A percentile compares a stretch with the other conserved stretches of the same genome.
Evolutionary conservation across 2,888 invertebrate species (phyloP).

Genomic region (Artemia sinica): DNA sequence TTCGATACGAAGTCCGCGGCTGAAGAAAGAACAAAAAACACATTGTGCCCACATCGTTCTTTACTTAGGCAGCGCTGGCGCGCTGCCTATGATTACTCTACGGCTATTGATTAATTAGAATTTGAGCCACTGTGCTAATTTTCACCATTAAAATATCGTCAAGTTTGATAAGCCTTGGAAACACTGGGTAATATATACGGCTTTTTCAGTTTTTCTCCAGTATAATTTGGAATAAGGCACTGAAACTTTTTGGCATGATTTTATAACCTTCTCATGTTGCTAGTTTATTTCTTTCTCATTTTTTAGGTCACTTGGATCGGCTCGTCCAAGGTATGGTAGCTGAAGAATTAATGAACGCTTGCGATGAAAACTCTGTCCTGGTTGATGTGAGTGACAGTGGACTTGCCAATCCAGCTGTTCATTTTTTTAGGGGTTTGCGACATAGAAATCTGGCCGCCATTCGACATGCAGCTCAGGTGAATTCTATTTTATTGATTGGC

Average conservation of each 20-base stretch:
- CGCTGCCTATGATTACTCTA: too few species aligned
- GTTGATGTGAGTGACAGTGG: slow-evolving; percentile 46
- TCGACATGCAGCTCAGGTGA: slow-evolving; percentile 59
- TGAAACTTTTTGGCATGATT: slow-evolving; percentile 7
- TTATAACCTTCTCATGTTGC: not conserved
- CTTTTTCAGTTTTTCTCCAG: not conserved
- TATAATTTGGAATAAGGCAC: slow-evolving; percentile 1
- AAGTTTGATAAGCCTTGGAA: too few species aligned
- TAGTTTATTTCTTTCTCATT: slow-evolving; percentile 18
- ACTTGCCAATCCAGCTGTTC: slow-evolving; percentile 79
- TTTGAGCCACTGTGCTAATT: too few species aligned
- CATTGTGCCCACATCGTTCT: too few species aligned
- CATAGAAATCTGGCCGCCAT: slow-evolving; percentile 88
- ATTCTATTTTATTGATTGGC: not conserved
- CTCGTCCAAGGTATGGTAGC: slow-evolving; percentile 88
- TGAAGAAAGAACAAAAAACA: too few species aligned
- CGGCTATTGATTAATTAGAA: too few species aligned
- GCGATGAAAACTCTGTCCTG: slow-evolving; percentile 62
- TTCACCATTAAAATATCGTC: too few species aligned
- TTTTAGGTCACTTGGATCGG: slow-evolving; percentile 69
- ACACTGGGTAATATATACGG: not conserved
- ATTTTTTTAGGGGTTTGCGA: slow-evolving; percentile 79
- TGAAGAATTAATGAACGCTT: slow-evolving; percentile 85
- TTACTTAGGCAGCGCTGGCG: too few species aligned
- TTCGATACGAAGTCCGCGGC: too few species aligned